Evolutionary conservation across 2,797 vertebrate genomes (phyloP).

Genomic region (Amblyopsis hoosieri): DNA sequence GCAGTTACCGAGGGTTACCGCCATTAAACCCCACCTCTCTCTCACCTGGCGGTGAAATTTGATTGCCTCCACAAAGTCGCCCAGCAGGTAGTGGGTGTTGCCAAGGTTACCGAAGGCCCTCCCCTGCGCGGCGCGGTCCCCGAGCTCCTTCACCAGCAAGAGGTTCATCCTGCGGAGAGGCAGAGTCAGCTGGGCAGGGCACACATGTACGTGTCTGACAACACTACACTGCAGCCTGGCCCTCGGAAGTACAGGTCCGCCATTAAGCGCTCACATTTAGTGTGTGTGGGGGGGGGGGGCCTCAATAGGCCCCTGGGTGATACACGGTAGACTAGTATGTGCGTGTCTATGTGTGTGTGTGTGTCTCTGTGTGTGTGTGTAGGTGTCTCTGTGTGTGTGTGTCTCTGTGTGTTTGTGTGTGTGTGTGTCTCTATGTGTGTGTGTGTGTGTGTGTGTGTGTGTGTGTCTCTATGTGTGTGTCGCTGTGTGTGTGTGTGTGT

Average conservation of each 20-base stretch:
- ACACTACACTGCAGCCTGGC: neutral
- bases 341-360: conserved; percentile 1
- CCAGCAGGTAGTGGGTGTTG: conserved; percentile 95
- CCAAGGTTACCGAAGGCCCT: conserved; percentile 94
- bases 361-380: neutral
- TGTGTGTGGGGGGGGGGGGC: neutral
- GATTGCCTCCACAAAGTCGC: conserved; percentile 92
- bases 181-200: neutral
- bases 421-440: no score
- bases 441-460: no score
- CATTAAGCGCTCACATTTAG: conserved; percentile 1
- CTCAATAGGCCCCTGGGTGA: conserved; percentile 6
- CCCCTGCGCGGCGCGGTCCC: conserved; percentile 93
- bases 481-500: no score
- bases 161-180: conserved; percentile 86
- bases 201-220: no score
- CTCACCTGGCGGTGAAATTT: conserved; percentile 95
- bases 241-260: neutral
- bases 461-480: no score
- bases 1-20: no score
- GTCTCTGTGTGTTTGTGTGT: no score
- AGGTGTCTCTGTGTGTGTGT: neutral
- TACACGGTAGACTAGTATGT: neutral
- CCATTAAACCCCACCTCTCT: neutral
- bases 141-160: conserved; percentile 92